Evolutionary conservation across 2,888 invertebrate species (phyloP).

Genomic region (Napeogenes sylphis): DNA sequence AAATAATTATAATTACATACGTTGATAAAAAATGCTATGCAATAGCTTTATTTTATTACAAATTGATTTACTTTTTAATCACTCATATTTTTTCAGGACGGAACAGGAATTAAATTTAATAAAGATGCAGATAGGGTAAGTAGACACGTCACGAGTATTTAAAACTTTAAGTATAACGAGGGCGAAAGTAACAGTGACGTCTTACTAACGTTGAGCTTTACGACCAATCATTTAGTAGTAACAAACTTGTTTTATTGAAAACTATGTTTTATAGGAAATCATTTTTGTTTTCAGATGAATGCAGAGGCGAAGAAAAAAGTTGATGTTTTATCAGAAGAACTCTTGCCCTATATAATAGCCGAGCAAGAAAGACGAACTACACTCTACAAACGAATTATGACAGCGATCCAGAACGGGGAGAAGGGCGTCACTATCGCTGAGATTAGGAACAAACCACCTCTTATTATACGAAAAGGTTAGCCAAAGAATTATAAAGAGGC

Average conservation of each 20-base stretch:
- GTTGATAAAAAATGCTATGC: not conserved
- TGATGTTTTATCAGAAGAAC: conserved; percentile 66
- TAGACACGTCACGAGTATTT: not conserved
- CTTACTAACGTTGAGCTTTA: too few species aligned
- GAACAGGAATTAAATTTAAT: conserved; percentile 68
- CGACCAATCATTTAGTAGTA: too few species aligned
- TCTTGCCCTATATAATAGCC: conserved; percentile 67
- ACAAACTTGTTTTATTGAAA: too few species aligned
- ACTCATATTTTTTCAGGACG: conserved; percentile 47
- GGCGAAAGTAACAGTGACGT: too few species aligned
- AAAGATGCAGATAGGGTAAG: conserved; percentile 69
- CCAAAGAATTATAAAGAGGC: not conserved
- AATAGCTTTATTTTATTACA: not conserved
- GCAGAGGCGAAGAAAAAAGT: conserved; percentile 72
- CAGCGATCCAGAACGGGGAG: conserved; percentile 68
- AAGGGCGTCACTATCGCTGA: conserved; percentile 69
- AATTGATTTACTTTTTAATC: too few species aligned
- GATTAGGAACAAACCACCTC: conserved; percentile 62
- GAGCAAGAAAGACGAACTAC: conserved; percentile 66
- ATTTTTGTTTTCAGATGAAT: conserved; percentile 50
- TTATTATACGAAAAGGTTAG: conserved; percentile 62
- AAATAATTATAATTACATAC: too few species aligned
- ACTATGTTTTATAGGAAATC: too few species aligned
- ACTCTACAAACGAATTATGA: conserved; percentile 64
- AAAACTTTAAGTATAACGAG: too few species aligned